Conservation (phyloP, 2,113 vertebrate genomes). For the Sylvilagus bachmani region DNA sequence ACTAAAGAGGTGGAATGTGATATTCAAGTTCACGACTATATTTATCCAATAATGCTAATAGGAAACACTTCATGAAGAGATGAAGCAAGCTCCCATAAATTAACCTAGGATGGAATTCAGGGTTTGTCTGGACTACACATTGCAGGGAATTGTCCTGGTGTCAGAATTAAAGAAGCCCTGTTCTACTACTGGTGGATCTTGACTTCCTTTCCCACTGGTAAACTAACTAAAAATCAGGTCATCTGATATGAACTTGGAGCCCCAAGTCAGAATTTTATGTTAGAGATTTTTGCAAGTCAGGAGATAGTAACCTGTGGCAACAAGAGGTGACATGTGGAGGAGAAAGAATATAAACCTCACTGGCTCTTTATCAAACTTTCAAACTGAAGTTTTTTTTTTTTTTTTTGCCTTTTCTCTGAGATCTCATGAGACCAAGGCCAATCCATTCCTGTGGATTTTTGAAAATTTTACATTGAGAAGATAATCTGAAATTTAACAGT, state of each 20-base stretch:
- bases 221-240: slow-evolving; percentile 50
- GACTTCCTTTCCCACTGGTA: slow-evolving; percentile 25
- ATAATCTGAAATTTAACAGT: neutral
- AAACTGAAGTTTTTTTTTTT: neutral
- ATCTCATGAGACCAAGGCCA: neutral
- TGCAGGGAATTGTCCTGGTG: neutral
- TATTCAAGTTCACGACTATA: neutral
- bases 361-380: slow-evolving; percentile 11
- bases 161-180: neutral
- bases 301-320: slow-evolving; percentile 35
- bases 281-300: slow-evolving; percentile 29
- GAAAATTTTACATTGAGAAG: neutral
- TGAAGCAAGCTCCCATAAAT: neutral
- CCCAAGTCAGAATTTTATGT: slow-evolving; percentile 37
- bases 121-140: neutral
- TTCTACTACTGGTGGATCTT: neutral
- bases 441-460: neutral
- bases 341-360: neutral
- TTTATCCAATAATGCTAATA: neutral
- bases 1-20: neutral
- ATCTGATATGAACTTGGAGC: slow-evolving; percentile 61
- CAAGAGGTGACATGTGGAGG: neutral
- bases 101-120: neutral
- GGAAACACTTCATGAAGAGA: neutral
- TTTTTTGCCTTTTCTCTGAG: neutral